Evolutionary conservation across 2,113 vertebrate genomes (phyloP), one percentile per base, ranked within the genome.

Genomic region (Chaetodon trifascialis): DNA sequence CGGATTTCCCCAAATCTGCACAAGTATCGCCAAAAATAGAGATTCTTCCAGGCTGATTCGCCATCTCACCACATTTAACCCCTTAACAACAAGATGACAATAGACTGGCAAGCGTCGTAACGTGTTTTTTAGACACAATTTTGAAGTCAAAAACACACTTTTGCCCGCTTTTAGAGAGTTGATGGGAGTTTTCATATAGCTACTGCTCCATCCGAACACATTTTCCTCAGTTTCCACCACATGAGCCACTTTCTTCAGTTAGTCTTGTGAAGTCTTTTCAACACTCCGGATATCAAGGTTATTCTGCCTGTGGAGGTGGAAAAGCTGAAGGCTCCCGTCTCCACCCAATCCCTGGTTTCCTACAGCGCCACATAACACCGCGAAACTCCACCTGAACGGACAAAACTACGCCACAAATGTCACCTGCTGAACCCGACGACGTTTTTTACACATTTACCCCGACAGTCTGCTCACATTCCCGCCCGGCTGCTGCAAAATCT

Each of bases 341-440:
- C 90, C 93, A 86, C 90, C 91, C 89, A 75, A 55, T 42, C 56
- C 72, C 46, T 1, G 12, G 21, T 78, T 87, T 74, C 73, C 52
- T 4, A 38, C 83, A 17, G 46, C 59, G 34, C 0, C 30, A 21
- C 77, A 34, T 71, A 71, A 42, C 52, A 8, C 60, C 36, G 44
- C 15, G 62, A 1, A 78, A 78, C 17, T 54, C 30, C 54, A 71
- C 11, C 15, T 15, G 36, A 17, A 9, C 49, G 5, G 6, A 8
- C 1, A 1, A 59, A 74, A 56, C 23, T 52, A 30, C 11, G 11
- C 4, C 6, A 17, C 30, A 54, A 86, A 80, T 40, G 17, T 44
- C 55, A 44, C 25, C 25, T 16, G 54, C 2, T 0, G 4, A 56
- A 38, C 7, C 11, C 19, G 44, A n/a, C 9, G 3, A 19, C 51